Conservation (phyloP, 2,888 invertebrate species). For the Sesamia inferens region DNA sequence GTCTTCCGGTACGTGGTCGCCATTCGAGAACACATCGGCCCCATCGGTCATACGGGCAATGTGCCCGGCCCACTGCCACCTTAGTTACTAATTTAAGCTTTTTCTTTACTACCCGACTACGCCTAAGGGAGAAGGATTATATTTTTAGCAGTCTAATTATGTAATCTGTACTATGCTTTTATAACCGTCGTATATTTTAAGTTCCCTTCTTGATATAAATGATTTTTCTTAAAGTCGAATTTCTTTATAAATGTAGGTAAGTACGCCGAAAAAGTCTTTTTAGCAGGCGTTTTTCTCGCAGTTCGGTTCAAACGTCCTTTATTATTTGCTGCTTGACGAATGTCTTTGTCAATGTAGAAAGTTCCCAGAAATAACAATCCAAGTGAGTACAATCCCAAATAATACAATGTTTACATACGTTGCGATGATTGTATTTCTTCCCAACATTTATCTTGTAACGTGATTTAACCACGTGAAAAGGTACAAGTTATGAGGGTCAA, state of each 20-base stretch:
- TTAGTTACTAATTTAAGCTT: background rate
- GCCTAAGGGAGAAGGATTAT: background rate
- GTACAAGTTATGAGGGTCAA: slow-evolving; percentile 59
- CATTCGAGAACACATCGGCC: no score
- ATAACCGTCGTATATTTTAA: background rate
- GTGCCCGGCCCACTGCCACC: no score
- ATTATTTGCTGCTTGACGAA: background rate
- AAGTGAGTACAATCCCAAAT: slow-evolving; percentile 1
- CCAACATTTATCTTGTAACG: slow-evolving; percentile 44
- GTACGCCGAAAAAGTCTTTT: background rate
- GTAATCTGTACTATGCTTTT: background rate
- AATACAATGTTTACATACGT: slow-evolving; percentile 18
- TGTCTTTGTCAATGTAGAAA: background rate
- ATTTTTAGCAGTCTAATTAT: background rate
- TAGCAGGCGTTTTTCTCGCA: background rate
- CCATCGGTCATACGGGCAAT: no score
- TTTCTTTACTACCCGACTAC: background rate
- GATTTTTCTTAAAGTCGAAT: background rate
- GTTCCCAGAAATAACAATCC: background rate
- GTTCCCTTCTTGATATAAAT: background rate
- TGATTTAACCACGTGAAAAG: slow-evolving; percentile 56
- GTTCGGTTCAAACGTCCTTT: background rate
- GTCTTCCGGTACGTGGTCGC: no score
- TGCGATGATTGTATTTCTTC: slow-evolving; percentile 21
- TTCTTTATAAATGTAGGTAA: background rate